phyloP scores from a whole-genome alignment of 2,797 vertebrate species.

The Enteromius anoplus region DNA sequence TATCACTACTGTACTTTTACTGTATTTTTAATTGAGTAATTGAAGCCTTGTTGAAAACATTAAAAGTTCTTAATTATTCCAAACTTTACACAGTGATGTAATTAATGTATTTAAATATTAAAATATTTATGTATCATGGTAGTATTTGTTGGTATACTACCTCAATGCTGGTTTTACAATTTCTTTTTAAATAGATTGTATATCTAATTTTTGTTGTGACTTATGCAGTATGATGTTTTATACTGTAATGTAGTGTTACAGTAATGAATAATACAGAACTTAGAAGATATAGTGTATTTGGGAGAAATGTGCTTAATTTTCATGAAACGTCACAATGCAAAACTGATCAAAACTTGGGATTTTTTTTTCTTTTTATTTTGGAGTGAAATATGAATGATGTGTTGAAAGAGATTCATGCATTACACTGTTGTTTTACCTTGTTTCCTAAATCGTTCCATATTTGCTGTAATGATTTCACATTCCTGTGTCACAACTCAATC shows the following conservation, averaged over 20 bases:
- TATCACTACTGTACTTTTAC: background rate
- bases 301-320: background rate
- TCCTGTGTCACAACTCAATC: slow-evolving; percentile 14
- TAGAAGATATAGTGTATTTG: background rate
- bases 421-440: slow-evolving; percentile 21
- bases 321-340: background rate
- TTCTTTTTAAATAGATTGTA: background rate
- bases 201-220: background rate
- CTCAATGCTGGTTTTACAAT: background rate
- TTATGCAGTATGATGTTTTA: background rate
- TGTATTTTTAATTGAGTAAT: background rate
- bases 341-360: background rate
- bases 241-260: background rate
- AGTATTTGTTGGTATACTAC: background rate
- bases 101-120: background rate
- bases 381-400: slow-evolving; percentile 9
- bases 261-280: background rate
- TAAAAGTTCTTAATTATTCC: background rate
- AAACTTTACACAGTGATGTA: background rate
- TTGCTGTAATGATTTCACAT: slow-evolving; percentile 39
- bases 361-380: background rate
- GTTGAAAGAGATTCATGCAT: slow-evolving; percentile 14
- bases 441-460: background rate
- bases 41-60: background rate
- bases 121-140: background rate